Percentiles rank a stretch among this genome's conserved stretches.
Evolutionary conservation across 2,888 invertebrate genomes (phyloP).

Genomic region (Frankliniella intonsa): DNA sequence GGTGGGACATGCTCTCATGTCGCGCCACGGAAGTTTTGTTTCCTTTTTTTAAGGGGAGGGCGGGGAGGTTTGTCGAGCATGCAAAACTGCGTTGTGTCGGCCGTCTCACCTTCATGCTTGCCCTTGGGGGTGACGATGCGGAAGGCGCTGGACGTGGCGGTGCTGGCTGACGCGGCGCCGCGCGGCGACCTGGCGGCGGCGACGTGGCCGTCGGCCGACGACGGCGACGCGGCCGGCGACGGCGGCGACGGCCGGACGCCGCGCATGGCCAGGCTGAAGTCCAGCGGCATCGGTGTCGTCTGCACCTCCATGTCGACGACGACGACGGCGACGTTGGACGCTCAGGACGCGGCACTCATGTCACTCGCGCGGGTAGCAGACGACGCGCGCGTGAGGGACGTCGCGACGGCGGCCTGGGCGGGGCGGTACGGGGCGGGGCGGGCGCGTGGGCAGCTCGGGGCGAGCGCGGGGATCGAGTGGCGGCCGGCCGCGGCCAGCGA

Average conservation of each 20-base stretch:
- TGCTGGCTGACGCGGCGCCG: constrained; percentile 40
- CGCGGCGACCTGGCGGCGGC: constrained; percentile 31
- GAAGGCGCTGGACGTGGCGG: constrained; percentile 54
- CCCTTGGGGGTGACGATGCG: constrained; percentile 64
- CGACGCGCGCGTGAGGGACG: neutral
- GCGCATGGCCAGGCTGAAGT: constrained; percentile 36
- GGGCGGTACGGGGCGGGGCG: neutral
- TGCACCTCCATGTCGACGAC: constrained; percentile 29
- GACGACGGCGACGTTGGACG: neutral
- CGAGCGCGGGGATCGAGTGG: neutral
- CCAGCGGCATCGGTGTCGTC: constrained; percentile 32
- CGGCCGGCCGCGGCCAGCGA: neutral
- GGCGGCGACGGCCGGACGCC: constrained; percentile 33
- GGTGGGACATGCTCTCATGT: too few species aligned
- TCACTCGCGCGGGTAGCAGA: neutral
- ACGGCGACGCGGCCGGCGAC: constrained; percentile 32
- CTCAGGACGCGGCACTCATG: neutral
- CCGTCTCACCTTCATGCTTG: constrained; percentile 45
- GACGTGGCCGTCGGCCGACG: constrained; percentile 23
- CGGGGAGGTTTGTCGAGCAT: too few species aligned
- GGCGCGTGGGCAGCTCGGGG: too few species aligned
- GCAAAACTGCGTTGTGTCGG: neutral
- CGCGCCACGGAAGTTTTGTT: neutral
- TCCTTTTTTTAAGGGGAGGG: neutral
- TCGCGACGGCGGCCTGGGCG: neutral